A percentile compares a stretch with the other conserved stretches of the same genome.
Conservation (phyloP, 2,888 invertebrate species). For the Abscondita cerata region DNA sequence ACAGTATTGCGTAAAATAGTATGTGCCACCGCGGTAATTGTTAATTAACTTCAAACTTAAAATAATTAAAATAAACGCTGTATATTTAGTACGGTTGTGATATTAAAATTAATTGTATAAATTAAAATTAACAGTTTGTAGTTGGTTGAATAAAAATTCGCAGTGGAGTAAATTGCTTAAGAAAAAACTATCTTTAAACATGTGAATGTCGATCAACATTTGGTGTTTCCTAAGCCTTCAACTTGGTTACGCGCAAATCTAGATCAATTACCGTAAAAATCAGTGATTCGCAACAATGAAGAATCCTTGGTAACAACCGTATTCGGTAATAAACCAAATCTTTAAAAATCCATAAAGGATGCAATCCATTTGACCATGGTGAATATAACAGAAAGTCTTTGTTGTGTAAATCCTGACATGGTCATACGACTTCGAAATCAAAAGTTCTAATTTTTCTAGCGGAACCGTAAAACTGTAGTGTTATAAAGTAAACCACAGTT, state of each 20-base stretch:
- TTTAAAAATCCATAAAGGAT: slow-evolving; percentile 14
- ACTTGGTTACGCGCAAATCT: no score
- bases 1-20: no score
- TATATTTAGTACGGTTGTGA: background rate
- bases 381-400: slow-evolving; percentile 49
- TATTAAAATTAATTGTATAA: no score
- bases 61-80: background rate
- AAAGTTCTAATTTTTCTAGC: slow-evolving; percentile 51
- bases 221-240: no score
- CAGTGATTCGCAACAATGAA: slow-evolving; percentile 14
- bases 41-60: background rate
- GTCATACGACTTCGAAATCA: slow-evolving; percentile 49
- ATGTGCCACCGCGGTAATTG: no score
- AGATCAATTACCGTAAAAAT: background rate
- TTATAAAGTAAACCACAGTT: slow-evolving; percentile 20
- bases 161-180: no score
- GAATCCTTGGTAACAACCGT: background rate
- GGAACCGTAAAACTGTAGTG: slow-evolving; percentile 38
- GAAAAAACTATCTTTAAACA: no score
- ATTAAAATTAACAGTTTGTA: no score
- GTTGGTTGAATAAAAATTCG: no score
- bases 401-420: slow-evolving; percentile 52
- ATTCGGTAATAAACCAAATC: slow-evolving; percentile 9
- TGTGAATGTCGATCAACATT: no score
- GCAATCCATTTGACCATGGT: slow-evolving; percentile 45